Conservation (phyloP, 1,140 invertebrate species). For the Conus ventricosus region DNA sequence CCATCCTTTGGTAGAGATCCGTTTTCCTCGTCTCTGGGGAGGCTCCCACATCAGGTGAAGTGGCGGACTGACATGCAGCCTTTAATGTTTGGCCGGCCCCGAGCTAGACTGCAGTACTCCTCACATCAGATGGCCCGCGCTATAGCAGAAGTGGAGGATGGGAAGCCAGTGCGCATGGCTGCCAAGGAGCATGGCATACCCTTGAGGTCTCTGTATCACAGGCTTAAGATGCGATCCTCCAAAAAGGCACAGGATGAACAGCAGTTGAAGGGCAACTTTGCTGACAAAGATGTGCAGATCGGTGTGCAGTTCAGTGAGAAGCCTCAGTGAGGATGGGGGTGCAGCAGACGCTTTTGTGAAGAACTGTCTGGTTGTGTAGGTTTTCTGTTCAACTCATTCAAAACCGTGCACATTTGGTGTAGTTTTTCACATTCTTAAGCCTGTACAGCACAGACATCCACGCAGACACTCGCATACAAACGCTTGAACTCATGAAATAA, state of each 20-base stretch:
- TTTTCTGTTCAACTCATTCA: no score
- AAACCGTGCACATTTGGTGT: no score
- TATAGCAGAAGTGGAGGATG: slow-evolving; percentile 23
- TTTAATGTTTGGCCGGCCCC: not conserved
- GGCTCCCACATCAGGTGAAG: not conserved
- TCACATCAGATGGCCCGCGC: not conserved
- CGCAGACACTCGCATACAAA: no score
- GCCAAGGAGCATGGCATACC: slow-evolving; percentile 29
- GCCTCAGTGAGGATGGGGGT: not conserved
- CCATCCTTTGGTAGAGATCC: not conserved
- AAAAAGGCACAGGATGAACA: not conserved
- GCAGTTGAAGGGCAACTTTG: not conserved
- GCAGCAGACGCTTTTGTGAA: no score
- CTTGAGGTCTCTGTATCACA: slow-evolving; percentile 19
- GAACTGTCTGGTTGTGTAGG: no score
- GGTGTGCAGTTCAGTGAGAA: not conserved
- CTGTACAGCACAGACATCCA: no score
- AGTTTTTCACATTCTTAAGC: no score
- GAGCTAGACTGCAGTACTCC: slow-evolving; percentile 12
- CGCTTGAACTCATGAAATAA: no score
- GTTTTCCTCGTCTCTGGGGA: not conserved
- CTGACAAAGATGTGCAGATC: not conserved
- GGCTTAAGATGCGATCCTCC: slow-evolving; percentile 12
- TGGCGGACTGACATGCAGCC: not conserved
- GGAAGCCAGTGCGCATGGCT: slow-evolving; percentile 5